Evolutionary conservation across 2,888 invertebrate species (phyloP).

Genomic region (Lasius fuliginosus): DNA sequence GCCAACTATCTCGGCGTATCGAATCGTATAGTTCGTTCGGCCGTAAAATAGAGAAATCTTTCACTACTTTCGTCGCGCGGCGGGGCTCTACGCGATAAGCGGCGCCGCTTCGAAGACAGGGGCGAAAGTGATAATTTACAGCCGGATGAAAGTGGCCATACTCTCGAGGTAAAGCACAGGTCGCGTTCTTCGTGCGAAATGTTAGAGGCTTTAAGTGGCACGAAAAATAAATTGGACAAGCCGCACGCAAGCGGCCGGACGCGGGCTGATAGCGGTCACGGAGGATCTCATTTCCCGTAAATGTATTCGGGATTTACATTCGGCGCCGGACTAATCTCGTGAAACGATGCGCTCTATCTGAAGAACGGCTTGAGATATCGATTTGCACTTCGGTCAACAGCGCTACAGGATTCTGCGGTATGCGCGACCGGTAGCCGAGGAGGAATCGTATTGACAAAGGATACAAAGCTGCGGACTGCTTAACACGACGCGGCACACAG

Average conservation of each 20-base stretch:
- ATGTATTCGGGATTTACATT: slow-evolving; percentile 78
- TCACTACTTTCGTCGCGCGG: slow-evolving; percentile 11
- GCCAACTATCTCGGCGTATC: slow-evolving; percentile 8
- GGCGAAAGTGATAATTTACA: slow-evolving; percentile 67
- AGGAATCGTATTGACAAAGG: slow-evolving; percentile 71
- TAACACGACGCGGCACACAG: slow-evolving; percentile 49
- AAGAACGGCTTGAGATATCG: slow-evolving; percentile 74
- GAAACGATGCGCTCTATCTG: slow-evolving; percentile 76
- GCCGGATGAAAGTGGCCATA: slow-evolving; percentile 58
- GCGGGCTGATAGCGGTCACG: slow-evolving; percentile 51
- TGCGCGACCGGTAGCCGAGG: slow-evolving; percentile 37
- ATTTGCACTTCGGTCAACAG: slow-evolving; percentile 73
- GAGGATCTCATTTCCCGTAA: slow-evolving; percentile 61
- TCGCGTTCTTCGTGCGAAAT: slow-evolving; percentile 47
- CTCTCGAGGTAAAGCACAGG: slow-evolving; percentile 46
- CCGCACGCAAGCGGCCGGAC: slow-evolving; percentile 41
- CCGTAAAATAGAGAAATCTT: slow-evolving; percentile 45
- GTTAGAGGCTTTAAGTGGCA: slow-evolving; percentile 59
- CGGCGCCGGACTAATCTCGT: slow-evolving; percentile 78
- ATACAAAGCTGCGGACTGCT: slow-evolving; percentile 54
- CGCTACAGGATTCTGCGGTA: slow-evolving; percentile 47
- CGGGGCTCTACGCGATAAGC: slow-evolving; percentile 43
- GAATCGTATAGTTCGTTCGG: slow-evolving; percentile 12
- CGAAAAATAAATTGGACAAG: slow-evolving; percentile 70
- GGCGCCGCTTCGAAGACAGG: slow-evolving; percentile 13